These are phyloP conservation scores for Nematolebias whitei DNA, from an alignment of 2,113 vertebrate genomes.

Conservation along the genomic window DNA sequence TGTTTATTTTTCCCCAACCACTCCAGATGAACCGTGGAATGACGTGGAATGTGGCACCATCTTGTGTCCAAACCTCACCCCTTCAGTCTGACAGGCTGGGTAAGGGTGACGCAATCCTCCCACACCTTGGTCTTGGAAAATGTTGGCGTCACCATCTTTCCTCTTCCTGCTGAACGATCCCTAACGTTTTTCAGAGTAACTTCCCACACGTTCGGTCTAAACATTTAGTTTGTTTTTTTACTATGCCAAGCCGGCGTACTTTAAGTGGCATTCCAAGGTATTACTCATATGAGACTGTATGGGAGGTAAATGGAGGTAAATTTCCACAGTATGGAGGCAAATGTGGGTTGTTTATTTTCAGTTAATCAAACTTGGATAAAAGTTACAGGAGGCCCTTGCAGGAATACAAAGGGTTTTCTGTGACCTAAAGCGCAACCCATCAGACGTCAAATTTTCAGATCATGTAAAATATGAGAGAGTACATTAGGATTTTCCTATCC, in stretches of 20 bases:
- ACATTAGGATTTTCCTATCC: too few relatives aligned
- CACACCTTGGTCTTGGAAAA: not conserved
- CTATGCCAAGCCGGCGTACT: not conserved
- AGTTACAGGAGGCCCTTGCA: not conserved
- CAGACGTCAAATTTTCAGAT: too few relatives aligned
- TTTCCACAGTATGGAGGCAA: not conserved
- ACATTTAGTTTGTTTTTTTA: not conserved
- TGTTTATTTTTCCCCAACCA: too few relatives aligned
- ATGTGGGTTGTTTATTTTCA: not conserved
- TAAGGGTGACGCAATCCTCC: conserved; percentile 7
- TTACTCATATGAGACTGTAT: not conserved
- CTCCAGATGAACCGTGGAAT: not conserved
- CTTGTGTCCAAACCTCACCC: conserved; percentile 24
- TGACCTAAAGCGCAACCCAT: too few relatives aligned
- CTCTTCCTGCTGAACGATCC: conserved; percentile 7
- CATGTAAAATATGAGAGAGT: too few relatives aligned
- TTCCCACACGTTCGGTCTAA: not conserved
- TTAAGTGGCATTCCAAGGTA: not conserved
- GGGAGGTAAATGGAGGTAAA: not conserved
- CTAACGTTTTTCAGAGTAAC: not conserved
- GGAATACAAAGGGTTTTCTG: too few relatives aligned
- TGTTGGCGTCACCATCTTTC: not conserved
- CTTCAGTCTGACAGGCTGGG: not conserved
- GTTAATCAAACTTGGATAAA: not conserved
- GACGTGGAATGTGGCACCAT: conserved; percentile 39